phyloP scores from a whole-genome alignment of 2,888 invertebrate species.

The Macrophya annulata region DNA sequence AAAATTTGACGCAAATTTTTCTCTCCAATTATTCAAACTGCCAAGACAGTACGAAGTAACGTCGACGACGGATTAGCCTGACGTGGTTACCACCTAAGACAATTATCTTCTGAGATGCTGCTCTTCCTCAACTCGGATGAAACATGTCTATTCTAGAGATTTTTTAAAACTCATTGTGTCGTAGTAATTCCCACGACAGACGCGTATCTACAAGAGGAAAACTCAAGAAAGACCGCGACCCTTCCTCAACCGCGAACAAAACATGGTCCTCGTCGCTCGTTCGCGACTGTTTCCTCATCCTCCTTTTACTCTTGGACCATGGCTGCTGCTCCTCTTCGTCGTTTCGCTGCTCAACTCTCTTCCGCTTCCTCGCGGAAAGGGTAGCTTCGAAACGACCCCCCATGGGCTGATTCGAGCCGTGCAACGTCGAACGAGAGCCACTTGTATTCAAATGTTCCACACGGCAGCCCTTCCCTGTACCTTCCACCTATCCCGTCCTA shows the following conservation, averaged over 20 bases:
- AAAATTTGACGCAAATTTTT: conserved; percentile 9
- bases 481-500: neutral
- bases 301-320: conserved; percentile 5
- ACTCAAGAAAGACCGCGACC: conserved; percentile 18
- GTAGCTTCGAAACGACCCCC: conserved; percentile 61
- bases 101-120: neutral
- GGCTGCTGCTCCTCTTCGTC: conserved; percentile 33
- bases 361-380: conserved; percentile 60
- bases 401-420: conserved; percentile 56
- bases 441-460: conserved; percentile 65
- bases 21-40: conserved; percentile 11
- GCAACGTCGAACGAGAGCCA: conserved; percentile 62
- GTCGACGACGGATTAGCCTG: neutral
- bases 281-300: conserved; percentile 31
- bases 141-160: neutral
- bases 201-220: conserved; percentile 5
- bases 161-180: conserved; percentile 24
- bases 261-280: conserved; percentile 37
- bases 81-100: neutral
- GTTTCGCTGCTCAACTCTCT: conserved; percentile 30
- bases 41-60: neutral
- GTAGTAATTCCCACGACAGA: conserved; percentile 18
- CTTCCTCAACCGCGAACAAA: conserved; percentile 34
- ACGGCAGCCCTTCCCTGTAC: conserved; percentile 58
- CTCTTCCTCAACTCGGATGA: neutral